Evolutionary conservation across 2,797 vertebrate genomes (phyloP).

Genomic region (Arremon aurantiirostris): DNA sequence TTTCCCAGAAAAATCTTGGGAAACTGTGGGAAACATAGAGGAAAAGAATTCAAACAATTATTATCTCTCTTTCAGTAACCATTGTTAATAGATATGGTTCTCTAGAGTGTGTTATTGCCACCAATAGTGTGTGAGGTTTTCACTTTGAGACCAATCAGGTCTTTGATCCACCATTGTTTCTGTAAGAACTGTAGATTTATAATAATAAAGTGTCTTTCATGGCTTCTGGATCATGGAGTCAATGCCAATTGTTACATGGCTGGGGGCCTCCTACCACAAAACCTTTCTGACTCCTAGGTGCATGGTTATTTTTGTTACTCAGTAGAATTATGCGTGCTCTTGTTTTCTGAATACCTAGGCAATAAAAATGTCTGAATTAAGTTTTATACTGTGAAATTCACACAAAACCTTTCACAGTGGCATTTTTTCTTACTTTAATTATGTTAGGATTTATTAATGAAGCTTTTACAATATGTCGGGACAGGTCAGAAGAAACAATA

Average conservation of each 20-base stretch:
- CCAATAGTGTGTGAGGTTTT: not conserved
- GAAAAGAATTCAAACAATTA: not conserved
- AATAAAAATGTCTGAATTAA: not conserved
- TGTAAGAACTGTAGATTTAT: not conserved
- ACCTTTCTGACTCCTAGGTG: not conserved
- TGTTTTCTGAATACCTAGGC: not conserved
- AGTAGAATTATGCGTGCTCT: not conserved
- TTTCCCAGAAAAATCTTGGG: not conserved
- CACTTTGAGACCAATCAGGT: not conserved
- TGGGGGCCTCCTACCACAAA: not conserved
- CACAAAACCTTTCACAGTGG: not conserved
- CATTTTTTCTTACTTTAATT: conserved; percentile 16
- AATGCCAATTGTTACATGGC: not conserved
- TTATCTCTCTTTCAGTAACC: not conserved
- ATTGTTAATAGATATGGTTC: not conserved
- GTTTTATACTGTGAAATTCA: not conserved
- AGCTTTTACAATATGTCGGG: not conserved
- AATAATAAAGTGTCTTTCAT: not conserved
- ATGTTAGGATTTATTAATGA: not conserved
- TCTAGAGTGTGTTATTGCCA: not conserved
- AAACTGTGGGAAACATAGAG: not conserved
- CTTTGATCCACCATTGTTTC: not conserved
- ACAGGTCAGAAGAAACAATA: not conserved
- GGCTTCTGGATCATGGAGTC: not conserved
- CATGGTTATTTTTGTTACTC: not conserved